Conservation (phyloP, 37 sponge, comb jelly and placozoan genomes). For the Geodia barretti region DNA sequence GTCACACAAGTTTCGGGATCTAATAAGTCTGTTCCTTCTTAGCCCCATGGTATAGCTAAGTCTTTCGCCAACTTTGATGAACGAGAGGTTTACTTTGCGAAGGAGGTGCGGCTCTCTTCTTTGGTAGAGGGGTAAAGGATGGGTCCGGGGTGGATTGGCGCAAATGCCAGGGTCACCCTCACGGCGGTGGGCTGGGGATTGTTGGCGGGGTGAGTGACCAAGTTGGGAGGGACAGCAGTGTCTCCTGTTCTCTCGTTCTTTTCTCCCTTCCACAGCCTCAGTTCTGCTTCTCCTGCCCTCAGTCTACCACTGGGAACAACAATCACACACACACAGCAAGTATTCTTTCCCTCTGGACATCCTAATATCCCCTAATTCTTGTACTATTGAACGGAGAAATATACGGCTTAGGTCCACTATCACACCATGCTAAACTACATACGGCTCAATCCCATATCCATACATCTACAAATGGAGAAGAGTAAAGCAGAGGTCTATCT, state of each 20-base stretch:
- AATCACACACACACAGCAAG: too few species aligned
- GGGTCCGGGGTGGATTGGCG: not conserved
- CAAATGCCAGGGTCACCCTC: slow-evolving; percentile 25
- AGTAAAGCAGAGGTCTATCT: not conserved
- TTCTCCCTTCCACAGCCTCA: slow-evolving; percentile 35
- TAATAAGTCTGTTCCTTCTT: too few species aligned
- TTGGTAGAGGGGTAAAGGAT: slow-evolving; percentile 44
- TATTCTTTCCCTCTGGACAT: too few species aligned
- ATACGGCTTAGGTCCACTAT: too few species aligned
- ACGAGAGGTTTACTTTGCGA: too few species aligned
- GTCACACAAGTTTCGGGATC: too few species aligned
- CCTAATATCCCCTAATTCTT: too few species aligned
- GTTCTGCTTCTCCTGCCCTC: not conserved
- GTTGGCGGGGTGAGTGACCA: slow-evolving; percentile 38
- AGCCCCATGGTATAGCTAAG: too few species aligned
- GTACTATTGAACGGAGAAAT: too few species aligned
- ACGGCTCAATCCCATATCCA: not conserved
- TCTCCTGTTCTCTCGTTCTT: not conserved
- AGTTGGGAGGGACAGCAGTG: not conserved
- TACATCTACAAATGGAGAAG: not conserved
- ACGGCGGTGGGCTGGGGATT: slow-evolving; percentile 55
- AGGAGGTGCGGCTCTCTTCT: slow-evolving; percentile 5
- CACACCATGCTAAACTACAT: too few species aligned
- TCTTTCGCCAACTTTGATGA: too few species aligned
- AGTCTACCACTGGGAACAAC: slow-evolving; percentile 15